Percentiles rank a stretch among this genome's conserved stretches.
Evolutionary conservation across 2,797 vertebrate species (phyloP).

Genomic region (Centroberyx gerrardi): DNA sequence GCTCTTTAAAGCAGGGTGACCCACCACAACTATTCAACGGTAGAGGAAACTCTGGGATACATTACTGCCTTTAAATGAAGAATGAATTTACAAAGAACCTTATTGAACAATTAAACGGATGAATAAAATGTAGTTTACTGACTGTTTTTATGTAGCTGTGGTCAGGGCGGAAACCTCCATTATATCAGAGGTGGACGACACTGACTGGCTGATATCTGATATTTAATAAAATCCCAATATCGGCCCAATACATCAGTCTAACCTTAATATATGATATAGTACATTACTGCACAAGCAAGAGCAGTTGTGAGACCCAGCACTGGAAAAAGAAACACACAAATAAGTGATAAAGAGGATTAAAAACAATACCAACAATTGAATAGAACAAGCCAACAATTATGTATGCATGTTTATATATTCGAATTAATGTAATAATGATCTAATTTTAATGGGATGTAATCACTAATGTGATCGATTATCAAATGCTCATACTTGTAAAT

Average conservation of each 20-base stretch:
- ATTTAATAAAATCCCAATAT: conserved; percentile 10
- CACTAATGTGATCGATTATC: neutral
- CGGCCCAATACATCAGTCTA: neutral
- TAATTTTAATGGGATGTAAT: no score
- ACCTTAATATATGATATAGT: neutral
- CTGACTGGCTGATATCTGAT: neutral
- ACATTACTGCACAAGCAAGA: no score
- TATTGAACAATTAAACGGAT: conserved; percentile 30
- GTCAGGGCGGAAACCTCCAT: conserved; percentile 30
- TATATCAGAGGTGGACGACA: conserved; percentile 12
- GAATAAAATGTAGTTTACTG: conserved; percentile 46
- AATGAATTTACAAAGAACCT: conserved; percentile 28
- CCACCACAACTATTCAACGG: no score
- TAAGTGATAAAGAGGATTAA: no score
- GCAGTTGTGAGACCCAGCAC: no score
- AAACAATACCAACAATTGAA: no score
- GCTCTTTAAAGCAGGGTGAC: no score
- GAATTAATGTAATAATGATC: no score
- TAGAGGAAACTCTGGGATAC: neutral
- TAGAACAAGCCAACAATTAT: no score
- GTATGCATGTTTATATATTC: no score
- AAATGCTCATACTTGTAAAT: neutral
- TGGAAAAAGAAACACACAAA: no score
- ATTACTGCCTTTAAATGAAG: conserved; percentile 25
- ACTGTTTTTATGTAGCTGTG: conserved; percentile 22